Evolutionary conservation across 2,797 vertebrate species (phyloP), one percentile per base, ranked within the genome.

Genomic region (Pampus argenteus): DNA sequence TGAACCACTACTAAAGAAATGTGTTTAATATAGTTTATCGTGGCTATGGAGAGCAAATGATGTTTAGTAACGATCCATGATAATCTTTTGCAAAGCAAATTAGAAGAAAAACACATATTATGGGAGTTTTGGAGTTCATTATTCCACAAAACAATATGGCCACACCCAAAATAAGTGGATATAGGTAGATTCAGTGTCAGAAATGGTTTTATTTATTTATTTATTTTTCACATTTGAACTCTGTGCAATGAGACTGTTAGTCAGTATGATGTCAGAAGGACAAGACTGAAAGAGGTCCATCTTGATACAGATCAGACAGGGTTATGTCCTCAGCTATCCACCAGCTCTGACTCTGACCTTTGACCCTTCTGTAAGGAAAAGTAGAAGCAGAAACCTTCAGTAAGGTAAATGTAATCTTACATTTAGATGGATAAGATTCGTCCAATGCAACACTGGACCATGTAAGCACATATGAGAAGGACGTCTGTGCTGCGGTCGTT

Each of bases 131-230:
- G 20, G 10, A 20, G 14, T n/a, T 44, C 5, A 45, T 20, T 76
- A 14, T 22, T 45, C n/a, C 15, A 25, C 6, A 23, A 2, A 17
- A 28, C 20, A 29, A 44, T 55, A 28, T 17, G 45, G 40, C 7
- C 42, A 45, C 70, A 63, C 71, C 52, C 71, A 31, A 20, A 5
- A 40, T n/a, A 14, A 18, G 40, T 36, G 11, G 22, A 28, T 50
- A 31, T 29, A 5, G 5, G 4, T 28, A 22, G 26, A 40, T 44
- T 55, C 1, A 2, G 3, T 18, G 20, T 61, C 3, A 47, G 6
- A 36, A 1, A 18, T 47, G 5, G 2, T 40, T 64, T 15, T 22
- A 23, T 72, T 26, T 66, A 18, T 47, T 4, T 2, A 31, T 64
- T 15, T 22, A 23, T 72, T 26, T 66, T 31, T 58, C 11, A 2